Percentiles rank a stretch among this genome's conserved stretches.
These are phyloP conservation scores for Chaetodon auriga DNA, from an alignment of 2,113 vertebrate species.

Conservation along the genomic window DNA sequence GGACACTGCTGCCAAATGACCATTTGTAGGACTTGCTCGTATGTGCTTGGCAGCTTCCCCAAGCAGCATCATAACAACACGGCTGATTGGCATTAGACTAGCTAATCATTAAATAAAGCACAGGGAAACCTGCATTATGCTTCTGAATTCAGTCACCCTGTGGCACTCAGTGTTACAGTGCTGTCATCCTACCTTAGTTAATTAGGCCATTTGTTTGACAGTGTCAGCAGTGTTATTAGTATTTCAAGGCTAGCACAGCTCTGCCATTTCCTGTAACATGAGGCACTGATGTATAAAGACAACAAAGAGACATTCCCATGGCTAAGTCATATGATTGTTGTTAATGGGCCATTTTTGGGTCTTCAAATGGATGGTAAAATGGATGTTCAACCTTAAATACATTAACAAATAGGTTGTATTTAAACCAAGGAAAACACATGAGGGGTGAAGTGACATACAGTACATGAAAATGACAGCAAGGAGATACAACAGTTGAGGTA, in stretches of 20 bases:
- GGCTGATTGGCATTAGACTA: not conserved
- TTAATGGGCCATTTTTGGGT: not conserved
- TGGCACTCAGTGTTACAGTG: not conserved
- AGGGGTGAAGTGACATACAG: not conserved
- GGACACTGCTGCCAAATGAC: slow-evolving; percentile 19
- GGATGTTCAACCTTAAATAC: not conserved
- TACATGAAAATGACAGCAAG: not conserved
- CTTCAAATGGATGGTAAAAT: not conserved
- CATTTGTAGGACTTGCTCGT: slow-evolving; percentile 13
- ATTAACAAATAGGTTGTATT: not conserved
- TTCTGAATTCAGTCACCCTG: not conserved
- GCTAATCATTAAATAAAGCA: not conserved
- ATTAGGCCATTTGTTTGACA: not conserved
- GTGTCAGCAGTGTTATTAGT: not conserved
- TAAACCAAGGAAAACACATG: not conserved
- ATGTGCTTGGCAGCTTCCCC: slow-evolving; percentile 13
- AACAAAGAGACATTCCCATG: not conserved
- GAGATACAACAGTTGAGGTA: slow-evolving; percentile 15
- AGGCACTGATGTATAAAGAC: not conserved
- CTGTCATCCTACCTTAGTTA: not conserved
- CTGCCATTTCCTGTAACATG: not conserved
- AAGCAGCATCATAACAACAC: slow-evolving; percentile 9
- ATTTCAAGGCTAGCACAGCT: not conserved
- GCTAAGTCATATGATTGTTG: not conserved
- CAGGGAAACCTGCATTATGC: not conserved